A percentile compares a stretch with the other conserved stretches of the same genome.
Evolutionary conservation across 2,797 vertebrate genomes (phyloP).

Genomic region (Synanceia verrucosa): DNA sequence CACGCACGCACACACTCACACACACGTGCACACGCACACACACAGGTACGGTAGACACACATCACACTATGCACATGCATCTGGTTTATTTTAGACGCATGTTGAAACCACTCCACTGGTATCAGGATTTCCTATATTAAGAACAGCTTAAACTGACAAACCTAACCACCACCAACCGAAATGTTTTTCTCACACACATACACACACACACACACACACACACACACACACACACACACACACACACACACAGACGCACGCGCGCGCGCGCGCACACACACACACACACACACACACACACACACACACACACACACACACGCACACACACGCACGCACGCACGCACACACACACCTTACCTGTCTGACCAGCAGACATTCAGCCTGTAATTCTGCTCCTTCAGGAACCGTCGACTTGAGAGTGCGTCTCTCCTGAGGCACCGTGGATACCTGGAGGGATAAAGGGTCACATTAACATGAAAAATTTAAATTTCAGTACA

Average conservation of each 20-base stretch:
- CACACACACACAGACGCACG: not conserved
- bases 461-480: not conserved
- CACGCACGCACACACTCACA: constrained; percentile 4
- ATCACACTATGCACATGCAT: constrained; percentile 4
- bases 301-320: no score
- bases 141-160: constrained; percentile 20
- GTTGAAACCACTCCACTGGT: not conserved
- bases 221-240: no score
- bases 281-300: not conserved
- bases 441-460: constrained; percentile 85
- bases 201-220: not conserved
- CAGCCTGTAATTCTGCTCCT: constrained; percentile 90
- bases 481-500: no score
- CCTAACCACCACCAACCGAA: constrained; percentile 24
- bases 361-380: constrained; percentile 97
- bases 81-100: constrained; percentile 11
- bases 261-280: constrained; percentile 1
- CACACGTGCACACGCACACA: not conserved
- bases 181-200: constrained; percentile 23
- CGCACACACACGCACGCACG: constrained; percentile 11
- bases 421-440: constrained; percentile 92
- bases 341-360: constrained; percentile 72
- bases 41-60: not conserved
- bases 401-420: constrained; percentile 92
- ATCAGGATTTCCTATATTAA: constrained; percentile 32